Conservation (phyloP, 2,113 vertebrate species). For the Fulica atra region DNA sequence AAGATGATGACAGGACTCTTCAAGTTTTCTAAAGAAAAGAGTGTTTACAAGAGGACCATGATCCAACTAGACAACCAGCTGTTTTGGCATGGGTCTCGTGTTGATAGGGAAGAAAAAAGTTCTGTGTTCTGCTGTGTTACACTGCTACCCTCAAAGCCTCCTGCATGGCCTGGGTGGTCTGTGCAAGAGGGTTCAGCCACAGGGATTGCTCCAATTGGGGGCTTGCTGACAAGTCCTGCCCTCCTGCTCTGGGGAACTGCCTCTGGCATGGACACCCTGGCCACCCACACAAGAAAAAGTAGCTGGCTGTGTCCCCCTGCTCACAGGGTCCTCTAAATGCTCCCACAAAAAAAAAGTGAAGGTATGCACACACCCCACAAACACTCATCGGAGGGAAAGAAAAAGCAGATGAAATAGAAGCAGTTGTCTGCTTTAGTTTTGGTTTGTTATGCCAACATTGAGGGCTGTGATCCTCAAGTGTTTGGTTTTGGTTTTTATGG, state of each 20-base stretch:
- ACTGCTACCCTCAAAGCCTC: neutral
- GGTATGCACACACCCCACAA: too few relatives aligned
- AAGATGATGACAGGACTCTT: neutral
- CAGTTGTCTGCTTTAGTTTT: neutral
- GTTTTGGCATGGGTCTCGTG: neutral
- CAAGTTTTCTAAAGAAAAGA: neutral
- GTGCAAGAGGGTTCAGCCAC: neutral
- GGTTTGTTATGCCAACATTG: neutral
- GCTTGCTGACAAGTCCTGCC: neutral
- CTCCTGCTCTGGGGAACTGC: neutral
- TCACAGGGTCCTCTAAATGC: neutral
- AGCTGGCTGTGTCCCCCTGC: neutral
- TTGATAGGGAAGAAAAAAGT: neutral
- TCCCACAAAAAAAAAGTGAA: rapidly evolving
- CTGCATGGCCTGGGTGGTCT: neutral
- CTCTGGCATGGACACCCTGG: neutral
- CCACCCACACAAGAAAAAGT: neutral
- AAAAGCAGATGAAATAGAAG: neutral
- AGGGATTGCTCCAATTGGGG: rapidly evolving
- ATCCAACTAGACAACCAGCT: neutral
- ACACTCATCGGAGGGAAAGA: neutral
- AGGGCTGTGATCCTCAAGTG: neutral
- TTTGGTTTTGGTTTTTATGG: neutral
- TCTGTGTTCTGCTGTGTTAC: neutral
- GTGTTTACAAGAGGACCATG: neutral